phyloP scores from a whole-genome alignment of 2,888 invertebrate species.

The Trichogramma dendrolimi region DNA sequence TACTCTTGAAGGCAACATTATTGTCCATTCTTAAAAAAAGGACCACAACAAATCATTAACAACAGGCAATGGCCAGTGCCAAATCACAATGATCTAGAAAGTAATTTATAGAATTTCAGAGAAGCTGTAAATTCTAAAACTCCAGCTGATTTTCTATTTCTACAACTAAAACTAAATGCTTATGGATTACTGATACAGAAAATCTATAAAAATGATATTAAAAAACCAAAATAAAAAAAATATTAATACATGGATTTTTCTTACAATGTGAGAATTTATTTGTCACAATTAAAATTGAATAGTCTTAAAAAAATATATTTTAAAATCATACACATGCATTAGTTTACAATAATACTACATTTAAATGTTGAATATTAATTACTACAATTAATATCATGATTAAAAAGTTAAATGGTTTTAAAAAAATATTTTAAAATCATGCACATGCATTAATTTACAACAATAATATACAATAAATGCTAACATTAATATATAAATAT shows the following conservation, averaged over 20 bases:
- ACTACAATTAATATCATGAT: background rate
- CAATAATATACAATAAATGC: constrained; percentile 5
- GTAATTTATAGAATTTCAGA: constrained; percentile 33
- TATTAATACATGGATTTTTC: constrained; percentile 11
- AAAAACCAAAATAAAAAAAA: constrained; percentile 6
- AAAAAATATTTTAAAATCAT: background rate
- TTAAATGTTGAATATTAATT: constrained; percentile 9
- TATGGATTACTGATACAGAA: constrained; percentile 44
- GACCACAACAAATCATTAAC: constrained; percentile 4
- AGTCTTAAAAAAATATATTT: background rate
- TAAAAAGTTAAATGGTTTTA: background rate
- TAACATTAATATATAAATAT: constrained; percentile 16
- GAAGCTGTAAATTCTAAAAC: constrained; percentile 36
- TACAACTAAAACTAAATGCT: constrained; percentile 35
- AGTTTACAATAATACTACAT: background rate
- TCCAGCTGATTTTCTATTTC: constrained; percentile 38
- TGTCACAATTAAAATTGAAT: background rate
- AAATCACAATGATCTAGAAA: constrained; percentile 13
- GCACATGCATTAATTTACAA: background rate
- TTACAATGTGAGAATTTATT: constrained; percentile 15
- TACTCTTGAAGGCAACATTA: no score
- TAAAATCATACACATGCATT: background rate
- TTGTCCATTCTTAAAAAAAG: no score
- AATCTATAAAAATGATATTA: constrained; percentile 35
- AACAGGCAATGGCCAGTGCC: background rate